These are phyloP conservation scores for Lutjanus argentimaculatus DNA, from an alignment of 2,797 vertebrate genomes.

Conservation along the genomic window DNA sequence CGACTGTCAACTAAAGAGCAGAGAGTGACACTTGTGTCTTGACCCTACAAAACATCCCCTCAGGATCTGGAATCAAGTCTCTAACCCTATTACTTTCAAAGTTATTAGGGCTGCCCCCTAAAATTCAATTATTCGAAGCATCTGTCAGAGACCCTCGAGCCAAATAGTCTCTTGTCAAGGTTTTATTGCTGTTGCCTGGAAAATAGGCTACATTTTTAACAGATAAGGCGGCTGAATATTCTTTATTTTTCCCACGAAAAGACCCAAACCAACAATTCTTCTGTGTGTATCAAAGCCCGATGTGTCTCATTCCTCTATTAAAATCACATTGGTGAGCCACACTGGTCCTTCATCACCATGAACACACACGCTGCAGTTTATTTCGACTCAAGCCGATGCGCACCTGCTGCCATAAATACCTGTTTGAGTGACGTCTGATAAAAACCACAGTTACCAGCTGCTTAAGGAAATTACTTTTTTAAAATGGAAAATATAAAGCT, in stretches of 20 bases:
- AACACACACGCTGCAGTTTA: not conserved
- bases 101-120: constrained; percentile 51
- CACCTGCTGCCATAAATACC: not conserved
- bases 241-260: not conserved
- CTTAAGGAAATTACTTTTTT: not conserved
- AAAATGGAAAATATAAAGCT: too few relatives aligned
- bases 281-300: not conserved
- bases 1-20: not conserved
- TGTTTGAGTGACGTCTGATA: not conserved
- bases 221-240: not conserved
- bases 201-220: constrained; percentile 41
- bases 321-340: not conserved
- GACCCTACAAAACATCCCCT: constrained; percentile 8
- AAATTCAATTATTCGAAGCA: constrained; percentile 68
- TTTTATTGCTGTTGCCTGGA: constrained; percentile 36
- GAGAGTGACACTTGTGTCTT: not conserved
- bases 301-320: not conserved
- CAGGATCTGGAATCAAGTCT: constrained; percentile 40
- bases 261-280: not conserved
- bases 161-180: constrained; percentile 41
- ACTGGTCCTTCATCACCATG: not conserved
- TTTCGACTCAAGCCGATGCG: not conserved
- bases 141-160: constrained; percentile 60
- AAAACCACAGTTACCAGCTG: not conserved
- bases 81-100: constrained; percentile 52